Percentiles rank a stretch among this genome's conserved stretches.
These are phyloP conservation scores for Catharus minimus DNA, from an alignment of 2,113 vertebrate genomes.

Conservation along the genomic window DNA sequence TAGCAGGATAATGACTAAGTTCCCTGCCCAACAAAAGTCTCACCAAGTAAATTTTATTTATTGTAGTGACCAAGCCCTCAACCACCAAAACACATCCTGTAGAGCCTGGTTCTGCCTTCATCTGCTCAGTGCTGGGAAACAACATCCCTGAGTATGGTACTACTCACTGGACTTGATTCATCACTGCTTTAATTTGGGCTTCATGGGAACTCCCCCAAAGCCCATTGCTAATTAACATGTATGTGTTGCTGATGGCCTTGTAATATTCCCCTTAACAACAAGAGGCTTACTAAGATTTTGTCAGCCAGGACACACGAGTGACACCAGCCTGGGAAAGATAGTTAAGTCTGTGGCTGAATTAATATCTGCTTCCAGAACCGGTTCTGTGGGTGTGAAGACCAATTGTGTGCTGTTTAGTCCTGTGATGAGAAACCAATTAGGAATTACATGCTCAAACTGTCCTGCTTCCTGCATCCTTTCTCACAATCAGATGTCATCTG, in stretches of 20 bases:
- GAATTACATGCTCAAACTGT: neutral
- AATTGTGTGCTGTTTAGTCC: neutral
- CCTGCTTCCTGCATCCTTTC: constrained; percentile 35
- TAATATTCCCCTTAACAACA: constrained; percentile 13
- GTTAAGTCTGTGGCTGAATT: neutral
- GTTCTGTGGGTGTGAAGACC: constrained; percentile 34
- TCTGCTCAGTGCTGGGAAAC: neutral
- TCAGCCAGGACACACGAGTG: neutral
- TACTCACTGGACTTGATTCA: constrained; percentile 16
- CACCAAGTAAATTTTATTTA: neutral
- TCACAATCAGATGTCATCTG: neutral
- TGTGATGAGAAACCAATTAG: constrained; percentile 24
- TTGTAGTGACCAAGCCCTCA: neutral
- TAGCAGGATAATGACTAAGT: neutral
- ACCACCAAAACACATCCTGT: constrained; percentile 19
- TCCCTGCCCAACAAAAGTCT: neutral
- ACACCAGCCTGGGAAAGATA: constrained; percentile 11
- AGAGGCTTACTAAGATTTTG: constrained; percentile 20
- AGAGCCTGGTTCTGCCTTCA: neutral
- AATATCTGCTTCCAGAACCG: neutral
- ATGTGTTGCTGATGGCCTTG: neutral
- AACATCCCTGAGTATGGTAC: neutral
- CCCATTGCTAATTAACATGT: neutral
- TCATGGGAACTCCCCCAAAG: neutral
- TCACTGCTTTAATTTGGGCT: neutral